Evolutionary conservation across 1,140 invertebrate species (phyloP), one percentile per base, ranked within the genome.

Genomic region (Holotrichia oblita): DNA sequence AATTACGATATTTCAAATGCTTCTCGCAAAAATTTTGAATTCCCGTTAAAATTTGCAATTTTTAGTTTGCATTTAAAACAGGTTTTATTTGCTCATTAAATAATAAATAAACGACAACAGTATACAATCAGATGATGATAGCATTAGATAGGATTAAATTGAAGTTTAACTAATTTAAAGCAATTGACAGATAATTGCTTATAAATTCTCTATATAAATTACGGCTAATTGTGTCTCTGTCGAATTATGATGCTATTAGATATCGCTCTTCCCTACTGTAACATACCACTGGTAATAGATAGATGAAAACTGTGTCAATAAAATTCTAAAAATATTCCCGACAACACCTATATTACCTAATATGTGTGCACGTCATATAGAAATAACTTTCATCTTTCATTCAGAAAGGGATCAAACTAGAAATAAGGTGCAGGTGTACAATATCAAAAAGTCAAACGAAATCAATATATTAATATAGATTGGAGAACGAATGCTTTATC

Each of bases 181-280:
- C 61, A 69, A 69, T 69, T 69, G 61, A 7, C 12, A 9, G 61
- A 69, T 69, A 69, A 69, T 69, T 69, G 61, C 22, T 69, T 27
- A 69, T 69, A 34, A 69, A 69, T 69, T 69, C 61, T 34, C 17
- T 22, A 9, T 69, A 69, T 34, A 34, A 27, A 69, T 17, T 69
- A 20, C 20, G 22, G 24, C 22, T 69, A 69, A 27, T 69, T 27
- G 20, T n/a, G 61, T 9, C 48, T 17, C 7, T 55, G 48, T 55
- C 14, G 6, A 20, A 55, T 14, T 55, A 55, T 3, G 3, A 17
- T 3, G 27, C 27, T 6, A 55, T 17, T 55, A 55, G 14, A 17
- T 55, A 14, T 55, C n/a, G 14, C 6, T 6, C 12, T 14, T 17
- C n/a, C n/a, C 17, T 34, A 20, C n/a, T n/a, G n/a, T n/a, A n/a